Evolutionary conservation across 2,797 vertebrate species (phyloP).

Genomic region (Cetoscarus ocellatus): DNA sequence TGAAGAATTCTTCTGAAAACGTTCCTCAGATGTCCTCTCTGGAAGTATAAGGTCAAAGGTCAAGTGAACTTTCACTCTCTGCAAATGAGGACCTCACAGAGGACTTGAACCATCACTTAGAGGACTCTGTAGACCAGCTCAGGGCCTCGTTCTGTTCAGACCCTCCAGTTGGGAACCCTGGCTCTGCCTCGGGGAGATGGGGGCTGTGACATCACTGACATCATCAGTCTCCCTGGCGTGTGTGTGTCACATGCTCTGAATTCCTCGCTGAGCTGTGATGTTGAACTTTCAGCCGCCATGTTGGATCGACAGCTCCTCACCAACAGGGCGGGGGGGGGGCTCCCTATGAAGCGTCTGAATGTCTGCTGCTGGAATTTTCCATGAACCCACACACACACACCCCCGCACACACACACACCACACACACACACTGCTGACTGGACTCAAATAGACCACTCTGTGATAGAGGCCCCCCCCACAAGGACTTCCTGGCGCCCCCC

Average conservation of each 20-base stretch:
- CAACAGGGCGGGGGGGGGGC: constrained; percentile 2
- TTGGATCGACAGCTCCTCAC: background rate
- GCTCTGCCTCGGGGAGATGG: too few species aligned
- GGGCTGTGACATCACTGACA: constrained; percentile 14
- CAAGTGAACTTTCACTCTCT: too few species aligned
- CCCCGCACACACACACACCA: constrained; percentile 28
- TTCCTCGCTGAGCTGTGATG: constrained; percentile 35
- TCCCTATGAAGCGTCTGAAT: constrained; percentile 18
- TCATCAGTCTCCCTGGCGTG: constrained; percentile 16
- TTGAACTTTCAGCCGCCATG: constrained; percentile 2
- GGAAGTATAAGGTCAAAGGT: too few species aligned
- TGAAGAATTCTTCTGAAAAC: too few species aligned
- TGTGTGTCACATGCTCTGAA: constrained; percentile 23
- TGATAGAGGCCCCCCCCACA: constrained; percentile 22
- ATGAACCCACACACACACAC: constrained; percentile 48
- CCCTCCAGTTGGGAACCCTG: too few species aligned
- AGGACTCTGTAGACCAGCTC: too few species aligned
- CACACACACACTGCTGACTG: constrained; percentile 20
- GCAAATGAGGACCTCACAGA: too few species aligned
- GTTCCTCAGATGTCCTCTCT: too few species aligned
- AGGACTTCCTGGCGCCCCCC: constrained; percentile 70
- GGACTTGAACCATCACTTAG: too few species aligned
- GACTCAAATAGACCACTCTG: constrained; percentile 60
- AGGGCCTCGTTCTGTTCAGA: too few species aligned
- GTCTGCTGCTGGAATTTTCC: constrained; percentile 75